Evolutionary conservation across 1,140 invertebrate genomes (phyloP), one percentile per base, ranked within the genome.

Genomic region (Apis cerana): DNA sequence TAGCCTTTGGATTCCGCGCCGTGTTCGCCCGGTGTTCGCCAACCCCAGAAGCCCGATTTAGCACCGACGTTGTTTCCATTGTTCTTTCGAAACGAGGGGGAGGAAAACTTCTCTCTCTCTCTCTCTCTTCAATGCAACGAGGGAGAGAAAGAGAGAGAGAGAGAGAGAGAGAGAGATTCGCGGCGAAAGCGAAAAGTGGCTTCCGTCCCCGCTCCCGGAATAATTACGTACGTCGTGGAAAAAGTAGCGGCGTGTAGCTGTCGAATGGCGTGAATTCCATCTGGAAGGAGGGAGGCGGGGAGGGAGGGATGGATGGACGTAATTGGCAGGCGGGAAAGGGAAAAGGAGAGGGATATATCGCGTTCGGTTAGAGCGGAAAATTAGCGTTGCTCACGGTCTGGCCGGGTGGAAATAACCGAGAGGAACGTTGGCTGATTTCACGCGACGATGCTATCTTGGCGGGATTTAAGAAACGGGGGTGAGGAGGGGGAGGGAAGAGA

Each of bases 351-450:
- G 11, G 8, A 48, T 19, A 50, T 67, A 58, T 58, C 71, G 70
- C 71, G 70, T 81, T 75, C 71, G n/a, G 80, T 12, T 67, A 52
- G 72, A 81, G 71, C 80, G 80, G 80, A 81, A 81, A 81, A 81
- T 81, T 81, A 81, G 72, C 54, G 72, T 52, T 81, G 79, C 79
- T 75, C 69, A 27, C 70, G 17, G 17, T 17, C 9, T 3, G 9
- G 13, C 33, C 62, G 77, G 48, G 33, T 75, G 61, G 62, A 68
- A 81, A 81, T 81, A 76, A 68, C 52, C 27, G 61, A 48, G 78
- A 54, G 78, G 75, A 58, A 74, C 50, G 58, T 4, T 19, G 50
- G 43, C 61, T 75, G 72, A 81, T 81, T 80, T 71, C 52, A 50
- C 79, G 79, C 62, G 79, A 81, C 80, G 80, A 81, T 81, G 71